Percentiles rank a stretch among this genome's conserved stretches.
Evolutionary conservation across 2,113 vertebrate species (phyloP).

Genomic region (Cercocebus atys): DNA sequence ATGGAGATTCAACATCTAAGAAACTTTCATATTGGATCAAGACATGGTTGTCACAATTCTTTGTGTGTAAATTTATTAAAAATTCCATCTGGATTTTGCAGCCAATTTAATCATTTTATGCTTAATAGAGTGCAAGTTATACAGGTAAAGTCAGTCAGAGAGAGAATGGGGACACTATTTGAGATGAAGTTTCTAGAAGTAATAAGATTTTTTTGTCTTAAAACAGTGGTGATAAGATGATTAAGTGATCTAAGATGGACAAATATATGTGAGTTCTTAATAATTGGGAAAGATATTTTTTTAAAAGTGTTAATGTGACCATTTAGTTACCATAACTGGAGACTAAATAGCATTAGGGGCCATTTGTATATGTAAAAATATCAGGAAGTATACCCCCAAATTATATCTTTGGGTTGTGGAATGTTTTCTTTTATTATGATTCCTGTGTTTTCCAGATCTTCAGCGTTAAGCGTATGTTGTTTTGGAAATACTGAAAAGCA

Average conservation of each 20-base stretch:
- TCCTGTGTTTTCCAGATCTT: constrained; percentile 15
- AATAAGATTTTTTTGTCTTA: not conserved
- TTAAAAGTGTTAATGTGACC: not conserved
- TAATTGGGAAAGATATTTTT: not conserved
- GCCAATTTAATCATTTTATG: not conserved
- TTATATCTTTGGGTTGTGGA: not conserved
- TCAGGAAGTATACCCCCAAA: not conserved
- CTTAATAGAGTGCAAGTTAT: not conserved
- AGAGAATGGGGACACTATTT: not conserved
- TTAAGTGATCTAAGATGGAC: not conserved
- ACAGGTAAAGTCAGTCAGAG: not conserved
- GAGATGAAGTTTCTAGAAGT: not conserved
- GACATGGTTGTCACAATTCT: not conserved
- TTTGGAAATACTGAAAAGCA: not conserved
- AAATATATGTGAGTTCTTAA: not conserved
- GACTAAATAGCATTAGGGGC: not conserved
- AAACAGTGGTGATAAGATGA: not conserved
- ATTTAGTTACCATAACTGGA: not conserved
- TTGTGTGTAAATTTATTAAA: not conserved
- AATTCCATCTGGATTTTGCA: not conserved
- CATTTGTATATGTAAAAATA: not conserved
- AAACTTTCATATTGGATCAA: not conserved
- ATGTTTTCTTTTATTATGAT: not conserved
- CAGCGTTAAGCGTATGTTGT: not conserved
- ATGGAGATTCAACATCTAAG: not conserved